Conservation (phyloP, 2,888 invertebrate genomes). For the Athripsodes cinereus region DNA sequence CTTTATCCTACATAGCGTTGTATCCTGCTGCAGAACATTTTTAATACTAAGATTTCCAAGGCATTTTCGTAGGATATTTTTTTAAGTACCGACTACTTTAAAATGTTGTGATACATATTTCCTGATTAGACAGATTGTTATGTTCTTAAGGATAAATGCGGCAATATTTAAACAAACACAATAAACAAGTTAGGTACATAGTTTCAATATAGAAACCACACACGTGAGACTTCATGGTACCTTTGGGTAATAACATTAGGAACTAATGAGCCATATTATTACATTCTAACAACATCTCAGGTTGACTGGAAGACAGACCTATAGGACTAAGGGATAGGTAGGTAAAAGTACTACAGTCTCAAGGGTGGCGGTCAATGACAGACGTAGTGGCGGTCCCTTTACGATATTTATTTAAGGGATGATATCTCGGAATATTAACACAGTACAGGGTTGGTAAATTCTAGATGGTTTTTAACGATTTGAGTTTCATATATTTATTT, state of each 20-base stretch:
- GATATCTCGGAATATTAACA: conserved; percentile 8
- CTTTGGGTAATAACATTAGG: background rate
- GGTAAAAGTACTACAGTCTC: conserved; percentile 7
- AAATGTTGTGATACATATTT: too few species aligned
- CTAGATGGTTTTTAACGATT: too few species aligned
- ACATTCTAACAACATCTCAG: conserved; percentile 4
- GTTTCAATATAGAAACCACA: background rate
- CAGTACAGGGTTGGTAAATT: too few species aligned
- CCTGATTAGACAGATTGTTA: too few species aligned
- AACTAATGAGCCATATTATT: conserved; percentile 27
- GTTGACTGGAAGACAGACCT: background rate
- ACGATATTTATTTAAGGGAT: conserved; percentile 25
- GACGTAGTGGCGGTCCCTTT: conserved; percentile 23
- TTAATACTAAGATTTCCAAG: too few species aligned
- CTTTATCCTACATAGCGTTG: too few species aligned
- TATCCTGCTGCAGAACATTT: too few species aligned
- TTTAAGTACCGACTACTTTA: too few species aligned
- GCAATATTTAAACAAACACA: background rate
- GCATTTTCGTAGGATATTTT: too few species aligned
- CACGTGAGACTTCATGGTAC: background rate
- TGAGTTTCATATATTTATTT: too few species aligned
- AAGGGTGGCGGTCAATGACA: conserved; percentile 23
- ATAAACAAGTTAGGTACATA: background rate
- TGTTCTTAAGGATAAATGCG: background rate
- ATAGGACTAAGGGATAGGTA: too few species aligned